Evolutionary conservation across 2,797 vertebrate species (phyloP), one percentile per base, ranked within the genome.

Genomic region (Odontamblyopus rebecca): DNA sequence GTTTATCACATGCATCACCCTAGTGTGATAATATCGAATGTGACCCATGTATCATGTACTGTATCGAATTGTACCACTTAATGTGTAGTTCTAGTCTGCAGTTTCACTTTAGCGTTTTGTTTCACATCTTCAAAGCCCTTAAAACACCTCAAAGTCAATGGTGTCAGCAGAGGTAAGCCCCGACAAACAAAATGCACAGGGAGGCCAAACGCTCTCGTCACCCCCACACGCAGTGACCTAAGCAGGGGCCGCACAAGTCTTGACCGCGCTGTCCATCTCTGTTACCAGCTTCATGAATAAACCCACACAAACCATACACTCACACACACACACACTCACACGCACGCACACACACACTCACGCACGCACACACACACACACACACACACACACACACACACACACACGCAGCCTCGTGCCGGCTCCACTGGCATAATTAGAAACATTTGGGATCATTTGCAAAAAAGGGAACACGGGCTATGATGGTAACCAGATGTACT

Each of bases 381-480:
- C 69, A 61, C 41, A 77, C 68, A 75, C 60, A 61, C 69, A 66
- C 51, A 77, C 68, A 75, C 53, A 63, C 54, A 50, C 59, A 13
- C 72, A 74, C 64, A 67, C 77, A 67, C 61, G 73, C 77, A 80
- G 83, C 89, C 89, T 80, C 83, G 89, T 89, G 89, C 86, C 86
- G 87, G 86, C 85, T 91, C 82, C 74, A 78, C 75, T 82, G 84
- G 82, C 82, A 84, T 93, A 93, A 93, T 92, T 92, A 89, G 89
- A 93, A 93, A 91, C 93, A 94, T 91, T 92, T 88, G 87, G 90
- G 89, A 91, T 91, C 88, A 89, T 93, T 93, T 92, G 91, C 89
- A 82, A 81, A 53, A 5, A 62, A 12, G 82, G 83, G 85, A 92
- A 91, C 91, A 91, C 80, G 69, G 82, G 79, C 85, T 77, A 79